A percentile compares a stretch with the other conserved stretches of the same genome.
Evolutionary conservation across 2,113 vertebrate genomes (phyloP).

Genomic region (Eonycteris spelaea): DNA sequence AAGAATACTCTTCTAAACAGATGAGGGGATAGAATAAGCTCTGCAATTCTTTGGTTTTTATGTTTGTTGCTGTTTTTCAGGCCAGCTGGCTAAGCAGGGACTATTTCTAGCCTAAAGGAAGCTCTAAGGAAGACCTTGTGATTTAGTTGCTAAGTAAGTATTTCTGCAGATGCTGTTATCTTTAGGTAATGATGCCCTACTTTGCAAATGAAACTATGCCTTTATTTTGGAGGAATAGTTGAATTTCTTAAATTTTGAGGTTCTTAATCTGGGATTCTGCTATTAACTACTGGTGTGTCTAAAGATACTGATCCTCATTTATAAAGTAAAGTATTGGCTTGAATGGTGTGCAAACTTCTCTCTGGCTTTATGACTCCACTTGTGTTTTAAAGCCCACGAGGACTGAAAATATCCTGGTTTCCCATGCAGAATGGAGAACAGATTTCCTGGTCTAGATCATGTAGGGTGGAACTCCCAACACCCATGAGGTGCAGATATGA

Average conservation of each 20-base stretch:
- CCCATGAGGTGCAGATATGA: not conserved
- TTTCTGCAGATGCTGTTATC: constrained; percentile 73
- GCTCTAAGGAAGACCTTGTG: constrained; percentile 73
- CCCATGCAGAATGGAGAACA: not conserved
- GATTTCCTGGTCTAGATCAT: not conserved
- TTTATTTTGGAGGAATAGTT: constrained; percentile 48
- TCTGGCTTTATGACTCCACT: not conserved
- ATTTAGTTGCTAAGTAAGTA: constrained; percentile 76
- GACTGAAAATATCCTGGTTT: not conserved
- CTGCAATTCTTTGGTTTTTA: constrained; percentile 35
- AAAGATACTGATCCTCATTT: not conserved
- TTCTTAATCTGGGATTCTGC: not conserved
- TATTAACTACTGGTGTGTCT: not conserved
- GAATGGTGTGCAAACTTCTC: not conserved
- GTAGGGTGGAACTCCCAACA: not conserved
- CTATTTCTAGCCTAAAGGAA: constrained; percentile 76
- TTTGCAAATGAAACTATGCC: constrained; percentile 52
- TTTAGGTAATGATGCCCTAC: constrained; percentile 69
- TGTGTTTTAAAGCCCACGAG: not conserved
- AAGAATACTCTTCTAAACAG: not conserved
- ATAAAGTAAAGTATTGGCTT: not conserved
- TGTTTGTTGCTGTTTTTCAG: constrained; percentile 53
- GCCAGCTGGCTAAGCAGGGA: constrained; percentile 68
- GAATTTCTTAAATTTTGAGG: constrained; percentile 34
- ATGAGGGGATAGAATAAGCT: not conserved